Percentiles rank a stretch among this genome's conserved stretches.
phyloP scores from a whole-genome alignment of 2,797 vertebrate genomes.

The Argya squamiceps region DNA sequence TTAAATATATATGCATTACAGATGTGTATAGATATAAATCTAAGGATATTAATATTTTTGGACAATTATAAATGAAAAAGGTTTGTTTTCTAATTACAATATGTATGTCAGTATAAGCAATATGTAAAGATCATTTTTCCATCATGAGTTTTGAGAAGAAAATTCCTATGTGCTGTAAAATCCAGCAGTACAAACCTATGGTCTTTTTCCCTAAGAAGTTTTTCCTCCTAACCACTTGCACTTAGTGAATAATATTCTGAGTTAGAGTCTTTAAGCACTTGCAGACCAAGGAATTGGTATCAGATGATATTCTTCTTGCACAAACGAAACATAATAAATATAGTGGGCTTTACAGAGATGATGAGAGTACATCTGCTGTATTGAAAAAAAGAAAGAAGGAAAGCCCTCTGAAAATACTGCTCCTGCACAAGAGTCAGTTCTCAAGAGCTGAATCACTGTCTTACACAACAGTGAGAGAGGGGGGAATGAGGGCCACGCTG shows the following conservation, averaged over 20 bases:
- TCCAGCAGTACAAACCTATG: background rate
- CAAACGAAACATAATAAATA: conserved; percentile 13
- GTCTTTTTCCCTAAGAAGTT: background rate
- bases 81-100: background rate
- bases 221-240: background rate
- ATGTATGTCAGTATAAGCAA: background rate
- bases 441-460: conserved; percentile 28
- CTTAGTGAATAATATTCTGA: background rate
- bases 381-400: background rate
- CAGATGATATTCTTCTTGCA: background rate
- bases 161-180: background rate
- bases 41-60: background rate
- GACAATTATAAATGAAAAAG: background rate
- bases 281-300: background rate
- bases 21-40: background rate
- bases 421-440: background rate
- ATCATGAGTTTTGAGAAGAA: background rate
- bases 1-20: background rate
- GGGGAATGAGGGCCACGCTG: background rate
- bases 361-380: background rate
- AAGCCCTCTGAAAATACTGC: background rate
- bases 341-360: background rate
- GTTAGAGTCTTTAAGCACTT: background rate
- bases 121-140: background rate
- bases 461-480: conserved; percentile 6